Evolutionary conservation across 37 sponge, comb jelly and placozoan species (phyloP).

Genomic region (Beroe forskalii): DNA sequence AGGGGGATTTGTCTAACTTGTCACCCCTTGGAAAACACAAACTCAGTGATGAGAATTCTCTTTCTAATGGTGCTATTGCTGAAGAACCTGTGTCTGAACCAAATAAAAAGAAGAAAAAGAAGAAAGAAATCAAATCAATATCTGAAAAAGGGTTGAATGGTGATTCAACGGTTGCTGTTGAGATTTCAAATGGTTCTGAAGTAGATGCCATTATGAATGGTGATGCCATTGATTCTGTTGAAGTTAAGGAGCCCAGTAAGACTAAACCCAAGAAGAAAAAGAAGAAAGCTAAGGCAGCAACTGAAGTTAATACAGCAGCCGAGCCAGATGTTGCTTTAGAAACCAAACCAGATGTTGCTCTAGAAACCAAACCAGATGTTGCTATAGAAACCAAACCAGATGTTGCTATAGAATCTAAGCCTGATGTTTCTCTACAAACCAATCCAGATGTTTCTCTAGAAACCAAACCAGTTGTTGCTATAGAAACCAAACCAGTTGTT

Average conservation of each 20-base stretch:
- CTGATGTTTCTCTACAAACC: too few species aligned
- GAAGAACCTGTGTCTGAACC: not conserved
- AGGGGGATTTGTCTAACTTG: not conserved
- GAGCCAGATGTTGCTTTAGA: not conserved
- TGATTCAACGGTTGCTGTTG: not conserved
- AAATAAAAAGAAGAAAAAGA: slow-evolving; percentile 43
- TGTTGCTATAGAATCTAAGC: too few species aligned
- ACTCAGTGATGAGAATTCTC: not conserved
- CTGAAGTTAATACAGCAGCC: not conserved
- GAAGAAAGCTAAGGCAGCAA: not conserved
- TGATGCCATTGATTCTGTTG: not conserved
- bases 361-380: not conserved
- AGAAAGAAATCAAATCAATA: not conserved
- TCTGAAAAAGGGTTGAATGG: not conserved
- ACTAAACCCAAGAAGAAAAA: not conserved
- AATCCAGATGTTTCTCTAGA: too few species aligned
- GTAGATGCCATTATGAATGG: not conserved
- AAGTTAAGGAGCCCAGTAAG: not conserved
- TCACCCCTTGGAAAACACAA: slow-evolving; percentile 26
- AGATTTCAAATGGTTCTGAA: not conserved
- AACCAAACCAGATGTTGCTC: not conserved
- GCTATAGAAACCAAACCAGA: not conserved
- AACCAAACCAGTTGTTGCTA: too few species aligned
- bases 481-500: too few species aligned
- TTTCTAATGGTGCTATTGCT: not conserved